phyloP scores from a whole-genome alignment of 2,113 vertebrate species.

The Pseudorasbora parva region DNA sequence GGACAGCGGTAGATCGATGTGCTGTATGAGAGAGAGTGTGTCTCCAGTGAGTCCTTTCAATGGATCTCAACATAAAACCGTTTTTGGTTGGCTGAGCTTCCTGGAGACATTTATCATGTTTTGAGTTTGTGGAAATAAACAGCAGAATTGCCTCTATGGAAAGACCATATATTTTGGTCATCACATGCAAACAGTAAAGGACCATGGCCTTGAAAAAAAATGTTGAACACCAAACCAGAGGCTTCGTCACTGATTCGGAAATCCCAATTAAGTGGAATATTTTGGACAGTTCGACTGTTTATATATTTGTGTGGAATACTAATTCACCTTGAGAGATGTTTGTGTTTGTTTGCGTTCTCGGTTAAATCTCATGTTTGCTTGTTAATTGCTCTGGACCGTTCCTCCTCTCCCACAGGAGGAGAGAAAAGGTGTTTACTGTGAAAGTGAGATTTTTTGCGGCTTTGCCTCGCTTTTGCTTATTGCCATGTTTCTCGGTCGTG shows the following conservation, averaged over 20 bases:
- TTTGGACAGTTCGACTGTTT: constrained; percentile 6
- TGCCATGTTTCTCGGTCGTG: constrained; percentile 36
- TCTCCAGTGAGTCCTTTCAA: background rate
- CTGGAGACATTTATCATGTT: constrained; percentile 9
- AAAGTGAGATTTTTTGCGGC: constrained; percentile 48
- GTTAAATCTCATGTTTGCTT: constrained; percentile 51
- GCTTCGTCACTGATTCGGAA: background rate
- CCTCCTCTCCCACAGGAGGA: constrained; percentile 31
- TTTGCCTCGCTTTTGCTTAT: constrained; percentile 34
- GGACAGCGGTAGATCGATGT: background rate
- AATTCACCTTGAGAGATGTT: constrained; percentile 44
- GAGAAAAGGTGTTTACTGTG: constrained; percentile 54
- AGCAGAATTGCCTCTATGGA: background rate
- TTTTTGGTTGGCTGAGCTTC: constrained; percentile 6
- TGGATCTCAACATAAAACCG: background rate
- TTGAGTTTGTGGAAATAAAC: constrained; percentile 24
- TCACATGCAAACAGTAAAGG: constrained; percentile 3
- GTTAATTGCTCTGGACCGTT: constrained; percentile 59
- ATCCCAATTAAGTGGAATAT: constrained; percentile 18
- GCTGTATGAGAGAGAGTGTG: background rate
- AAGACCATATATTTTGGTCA: background rate
- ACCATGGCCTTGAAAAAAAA: background rate
- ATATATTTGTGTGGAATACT: constrained; percentile 29
- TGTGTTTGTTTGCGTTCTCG: constrained; percentile 50
- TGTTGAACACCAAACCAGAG: constrained; percentile 15